These are phyloP conservation scores for Catagonus wagneri DNA, from an alignment of 2,113 vertebrate genomes.

Conservation along the genomic window DNA sequence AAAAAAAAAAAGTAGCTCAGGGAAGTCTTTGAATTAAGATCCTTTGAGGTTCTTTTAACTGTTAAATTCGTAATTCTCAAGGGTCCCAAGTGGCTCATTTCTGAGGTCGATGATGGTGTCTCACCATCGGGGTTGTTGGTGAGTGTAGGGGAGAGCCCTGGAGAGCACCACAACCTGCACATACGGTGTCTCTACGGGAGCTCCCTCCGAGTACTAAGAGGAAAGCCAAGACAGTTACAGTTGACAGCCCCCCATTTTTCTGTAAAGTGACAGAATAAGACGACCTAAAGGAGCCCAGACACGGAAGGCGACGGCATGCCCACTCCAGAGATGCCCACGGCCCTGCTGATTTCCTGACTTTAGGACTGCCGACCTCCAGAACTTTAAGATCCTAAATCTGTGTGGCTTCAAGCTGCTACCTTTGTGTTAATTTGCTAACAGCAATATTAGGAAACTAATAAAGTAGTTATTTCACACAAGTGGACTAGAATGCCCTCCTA, in stretches of 20 bases:
- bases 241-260: neutral
- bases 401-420: neutral
- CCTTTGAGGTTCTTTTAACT: neutral
- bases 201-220: neutral
- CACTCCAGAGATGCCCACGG: neutral
- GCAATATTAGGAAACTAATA: conserved; percentile 21
- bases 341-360: neutral
- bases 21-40: conserved; percentile 14
- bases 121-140: neutral
- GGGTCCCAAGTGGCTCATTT: neutral
- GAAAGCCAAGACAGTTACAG: neutral
- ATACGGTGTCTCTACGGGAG: neutral
- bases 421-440: neutral
- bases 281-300: neutral
- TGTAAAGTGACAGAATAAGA: neutral
- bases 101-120: neutral
- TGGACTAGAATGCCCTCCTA: neutral
- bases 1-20: neutral
- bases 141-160: neutral
- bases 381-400: neutral
- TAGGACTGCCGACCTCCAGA: neutral
- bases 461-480: neutral
- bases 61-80: neutral
- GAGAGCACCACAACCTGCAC: neutral
- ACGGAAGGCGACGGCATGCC: neutral